Percentiles rank a stretch among this genome's conserved stretches.
phyloP scores from a whole-genome alignment of 2,888 invertebrate genomes.

The Eupelmus urozonus region DNA sequence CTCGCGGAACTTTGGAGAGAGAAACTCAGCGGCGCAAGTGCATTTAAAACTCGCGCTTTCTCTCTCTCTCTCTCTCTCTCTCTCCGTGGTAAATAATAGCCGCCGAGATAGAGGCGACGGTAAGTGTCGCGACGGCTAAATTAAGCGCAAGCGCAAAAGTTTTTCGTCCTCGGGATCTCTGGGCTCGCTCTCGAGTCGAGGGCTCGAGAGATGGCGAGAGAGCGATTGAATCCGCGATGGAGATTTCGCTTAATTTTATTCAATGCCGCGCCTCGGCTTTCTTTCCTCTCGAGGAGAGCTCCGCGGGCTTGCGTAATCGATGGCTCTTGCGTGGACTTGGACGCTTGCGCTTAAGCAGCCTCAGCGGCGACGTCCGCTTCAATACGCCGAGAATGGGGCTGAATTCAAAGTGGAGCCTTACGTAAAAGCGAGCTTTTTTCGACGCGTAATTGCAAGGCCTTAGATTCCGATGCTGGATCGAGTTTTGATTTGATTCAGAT shows the following conservation, averaged over 20 bases:
- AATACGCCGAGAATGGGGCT: too few relatives aligned
- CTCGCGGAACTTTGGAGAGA: not conserved
- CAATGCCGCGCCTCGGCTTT: not conserved
- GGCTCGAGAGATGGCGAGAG: conserved; percentile 19
- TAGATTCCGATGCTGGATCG: too few relatives aligned
- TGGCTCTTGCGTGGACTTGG: too few relatives aligned
- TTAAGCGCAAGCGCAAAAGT: conserved; percentile 53
- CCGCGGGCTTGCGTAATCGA: too few relatives aligned
- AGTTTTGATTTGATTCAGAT: too few relatives aligned
- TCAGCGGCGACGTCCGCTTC: too few relatives aligned
- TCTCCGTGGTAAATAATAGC: conserved; percentile 65
- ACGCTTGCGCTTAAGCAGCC: too few relatives aligned
- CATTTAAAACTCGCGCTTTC: conserved; percentile 66
- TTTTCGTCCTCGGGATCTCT: conserved; percentile 28
- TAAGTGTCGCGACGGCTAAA: conserved; percentile 58
- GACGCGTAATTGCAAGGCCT: too few relatives aligned
- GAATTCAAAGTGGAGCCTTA: too few relatives aligned
- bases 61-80: too few relatives aligned
- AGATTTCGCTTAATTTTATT: conserved; percentile 37
- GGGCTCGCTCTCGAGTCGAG: not conserved
- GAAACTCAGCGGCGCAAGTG: conserved; percentile 47
- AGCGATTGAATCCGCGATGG: conserved; percentile 40
- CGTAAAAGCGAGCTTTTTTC: too few relatives aligned
- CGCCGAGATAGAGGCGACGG: conserved; percentile 63
- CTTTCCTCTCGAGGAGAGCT: too few relatives aligned